Base-by-base conservation (phyloP, 1,140 invertebrate species). In the Lordiphosa mommai region DNA sequence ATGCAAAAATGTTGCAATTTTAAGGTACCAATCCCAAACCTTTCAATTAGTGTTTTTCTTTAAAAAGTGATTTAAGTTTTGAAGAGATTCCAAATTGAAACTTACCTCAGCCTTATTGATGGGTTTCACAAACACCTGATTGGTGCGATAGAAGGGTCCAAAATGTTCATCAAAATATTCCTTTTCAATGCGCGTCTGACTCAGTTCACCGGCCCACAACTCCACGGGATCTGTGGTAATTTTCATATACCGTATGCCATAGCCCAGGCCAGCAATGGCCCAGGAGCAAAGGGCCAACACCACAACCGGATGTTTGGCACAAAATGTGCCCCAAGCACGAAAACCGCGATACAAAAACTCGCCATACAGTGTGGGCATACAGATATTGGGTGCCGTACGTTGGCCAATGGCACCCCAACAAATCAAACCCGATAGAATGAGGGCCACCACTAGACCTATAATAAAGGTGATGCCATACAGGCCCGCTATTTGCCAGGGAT, bases 101-200 rank as follows among this genome's bases (percentile, higher is more conserved):
- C 86, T 68, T 63, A 90, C 89, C 9, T 69, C 53, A 0, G 33
- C 51, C 46, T 71, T 53, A 10, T 86, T 76, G 4, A 65, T 49
- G 3, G 88, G 80, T 67, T 89, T 89, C 7, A 88, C 41, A 20
- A 96, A 98, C 30, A 98, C 88, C 90, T 98, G 96, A 80, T 97
- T 93, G 4, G 93, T 94, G 52, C 97, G 92, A 89, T 97, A 98
- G 88, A 99, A 99, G n/a, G 97, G 97, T 10, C 93, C 91, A 80
- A 97, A 97, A 66, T 93, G 92, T 8, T 90, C 90, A 65, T 98
- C 96, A 73, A 95, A 98, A 84, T 94, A 97, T 43, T 96, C 90
- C 72, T 96, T 95, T 77, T 98, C 94, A 29, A 92, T 72, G 51
- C 96, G 90, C 16, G 95, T 94, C 67, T 91, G 89, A 70, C 95